Evolutionary conservation across 92 coral and sea anemone genomes (phyloP).

Genomic region (Phenganax stokvisi): DNA sequence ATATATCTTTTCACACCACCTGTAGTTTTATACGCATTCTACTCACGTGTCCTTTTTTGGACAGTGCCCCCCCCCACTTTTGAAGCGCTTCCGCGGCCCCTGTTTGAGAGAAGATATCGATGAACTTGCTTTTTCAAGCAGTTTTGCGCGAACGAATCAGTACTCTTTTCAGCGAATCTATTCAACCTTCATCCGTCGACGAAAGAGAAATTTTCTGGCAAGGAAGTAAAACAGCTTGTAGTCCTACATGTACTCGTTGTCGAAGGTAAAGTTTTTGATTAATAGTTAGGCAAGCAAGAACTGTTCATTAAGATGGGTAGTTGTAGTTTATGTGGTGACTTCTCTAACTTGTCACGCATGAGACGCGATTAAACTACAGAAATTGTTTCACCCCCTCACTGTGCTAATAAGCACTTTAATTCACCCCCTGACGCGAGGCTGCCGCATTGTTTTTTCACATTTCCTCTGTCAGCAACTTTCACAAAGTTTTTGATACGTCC

Average conservation of each 20-base stretch:
- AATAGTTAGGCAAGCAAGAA: too few species aligned
- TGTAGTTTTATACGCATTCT: too few species aligned
- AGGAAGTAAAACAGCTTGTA: not conserved
- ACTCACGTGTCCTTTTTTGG: too few species aligned
- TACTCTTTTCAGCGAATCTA: not conserved
- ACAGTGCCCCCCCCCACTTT: too few species aligned
- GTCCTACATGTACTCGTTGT: too few species aligned
- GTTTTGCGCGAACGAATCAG: not conserved
- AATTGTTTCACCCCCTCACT: not conserved
- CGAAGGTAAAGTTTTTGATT: too few species aligned
- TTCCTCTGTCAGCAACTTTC: not conserved
- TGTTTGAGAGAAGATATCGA: not conserved
- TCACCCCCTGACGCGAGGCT: not conserved
- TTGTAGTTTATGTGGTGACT: not conserved
- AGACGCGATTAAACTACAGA: not conserved
- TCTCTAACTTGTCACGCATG: not conserved
- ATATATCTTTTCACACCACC: too few species aligned
- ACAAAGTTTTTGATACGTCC: not conserved
- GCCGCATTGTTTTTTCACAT: not conserved
- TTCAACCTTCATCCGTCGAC: too few species aligned
- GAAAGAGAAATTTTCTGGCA: not conserved
- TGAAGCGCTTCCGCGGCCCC: too few species aligned
- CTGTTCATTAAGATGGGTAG: too few species aligned
- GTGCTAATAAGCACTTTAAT: not conserved
- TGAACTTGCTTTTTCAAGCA: not conserved